Evolutionary conservation across 2,797 vertebrate genomes (phyloP), one percentile per base, ranked within the genome.

Genomic region (Lates japonicus): DNA sequence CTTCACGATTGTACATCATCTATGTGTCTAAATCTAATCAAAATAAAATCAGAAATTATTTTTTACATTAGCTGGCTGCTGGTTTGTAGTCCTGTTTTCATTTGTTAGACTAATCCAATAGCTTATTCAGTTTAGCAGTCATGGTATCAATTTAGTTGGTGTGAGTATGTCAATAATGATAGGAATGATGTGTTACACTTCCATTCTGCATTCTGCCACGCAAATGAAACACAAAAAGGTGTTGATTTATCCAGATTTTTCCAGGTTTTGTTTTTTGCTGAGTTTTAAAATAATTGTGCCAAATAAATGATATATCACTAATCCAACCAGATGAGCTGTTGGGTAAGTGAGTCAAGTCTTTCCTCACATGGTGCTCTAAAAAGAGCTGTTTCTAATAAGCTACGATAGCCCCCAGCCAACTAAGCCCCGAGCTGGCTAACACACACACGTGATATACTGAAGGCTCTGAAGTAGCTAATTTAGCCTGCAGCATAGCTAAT

Each of bases 331-430:
- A 4, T 16, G 55, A 60, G 58, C 31, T 31, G 48, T 49, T 82
- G 61, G 44, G 58, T n/a, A n/a, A 22, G 35, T 22, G 44, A 61
- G 33, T 69, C 37, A 33, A 3, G 37, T 13, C 11, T 13, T 1
- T 42, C 54, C 51, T 87, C 76, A 75, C 67, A 59, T 70, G 51
- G 31, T 39, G 65, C 58, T 55, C 59, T 82, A 52, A 81, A 78
- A 69, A 63, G 69, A 70, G 67, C 35, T 65, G 51, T 2, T 60
- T 60, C 74, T n/a, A 57, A 82, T 73, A 51, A 68, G 39, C 60
- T 48, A 51, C 82, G 77, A 84, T 85, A 87, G 86, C 68, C 78
- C 35, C 37, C 29, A 29, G 72, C 77, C 60, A 83, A 51, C 67
- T 80, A 63, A 88, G 84, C 74, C 76, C n/a, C 61, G 37, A 70